A percentile compares a stretch with the other conserved stretches of the same genome.
phyloP scores from a whole-genome alignment of 1,140 invertebrate species.

The Lepidurus packardi region DNA sequence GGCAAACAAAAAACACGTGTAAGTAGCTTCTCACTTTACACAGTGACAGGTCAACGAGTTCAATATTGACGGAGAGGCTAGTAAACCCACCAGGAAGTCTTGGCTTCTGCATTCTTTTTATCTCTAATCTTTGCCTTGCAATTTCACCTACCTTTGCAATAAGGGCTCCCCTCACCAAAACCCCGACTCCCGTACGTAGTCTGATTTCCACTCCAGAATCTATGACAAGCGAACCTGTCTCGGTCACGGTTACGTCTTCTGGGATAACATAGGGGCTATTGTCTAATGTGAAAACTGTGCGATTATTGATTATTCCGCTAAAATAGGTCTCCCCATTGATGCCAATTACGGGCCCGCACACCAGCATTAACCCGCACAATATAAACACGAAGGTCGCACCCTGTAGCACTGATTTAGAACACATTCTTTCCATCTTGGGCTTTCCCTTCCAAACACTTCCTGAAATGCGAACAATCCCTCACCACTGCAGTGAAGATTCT shows the following conservation, averaged over 20 bases:
- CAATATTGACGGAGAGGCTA: not conserved
- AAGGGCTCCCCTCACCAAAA: slow-evolving; percentile 79
- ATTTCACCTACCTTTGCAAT: slow-evolving; percentile 68
- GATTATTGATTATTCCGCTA: slow-evolving; percentile 21
- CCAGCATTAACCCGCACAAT: not conserved
- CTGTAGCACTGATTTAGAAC: slow-evolving; percentile 1
- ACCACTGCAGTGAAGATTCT: not conserved
- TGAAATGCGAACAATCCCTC: slow-evolving; percentile 5
- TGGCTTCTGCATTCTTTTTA: not conserved
- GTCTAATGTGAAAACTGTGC: slow-evolving; percentile 33
- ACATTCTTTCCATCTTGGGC: not conserved
- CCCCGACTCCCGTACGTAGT: slow-evolving; percentile 81
- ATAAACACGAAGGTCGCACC: slow-evolving; percentile 20
- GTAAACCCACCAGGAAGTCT: slow-evolving; percentile 12
- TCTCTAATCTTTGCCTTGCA: slow-evolving; percentile 9
- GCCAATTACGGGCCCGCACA: not conserved
- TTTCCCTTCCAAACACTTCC: not conserved
- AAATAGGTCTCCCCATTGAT: not conserved
- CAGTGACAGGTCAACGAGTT: not conserved
- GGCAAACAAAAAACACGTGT: slow-evolving; percentile 27
- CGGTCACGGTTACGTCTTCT: slow-evolving; percentile 72
- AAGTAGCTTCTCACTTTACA: slow-evolving; percentile 22
- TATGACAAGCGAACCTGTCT: slow-evolving; percentile 65
- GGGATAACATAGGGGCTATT: slow-evolving; percentile 70
- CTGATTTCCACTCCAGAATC: slow-evolving; percentile 77